Base-by-base conservation (phyloP, 2,888 invertebrate genomes). In the Athetis lepigone region DNA sequence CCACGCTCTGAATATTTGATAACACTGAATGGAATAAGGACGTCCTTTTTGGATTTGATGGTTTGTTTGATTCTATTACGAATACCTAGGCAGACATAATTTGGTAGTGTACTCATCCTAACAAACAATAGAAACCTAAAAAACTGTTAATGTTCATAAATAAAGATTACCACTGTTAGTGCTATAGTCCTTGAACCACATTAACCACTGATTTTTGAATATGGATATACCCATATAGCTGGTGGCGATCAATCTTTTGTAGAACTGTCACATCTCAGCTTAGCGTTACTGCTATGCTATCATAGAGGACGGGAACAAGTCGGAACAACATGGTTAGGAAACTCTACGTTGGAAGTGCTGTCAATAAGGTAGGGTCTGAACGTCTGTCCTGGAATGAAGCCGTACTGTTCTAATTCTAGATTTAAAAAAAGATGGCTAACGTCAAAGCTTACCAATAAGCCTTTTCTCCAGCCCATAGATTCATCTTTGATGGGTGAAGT, bases 1-100 rank as follows among this genome's bases (percentile, higher is more conserved):
- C 57, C 57, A 72, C 59, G 74, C 69, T 59, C n/a, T 23, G 19
- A 43, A 60, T 47, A 59, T 43, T 47, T 46, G 29, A 62, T 66
- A 66, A 33, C 25, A 39, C 7, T 51, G 37, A 67, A 73, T 59
- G 59, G 16, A 57, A 55, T 47, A 50, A 46, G 50, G 46, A 67
- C 21, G 21, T 50, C 39, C 37, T 19, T 55, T 58, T 50, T 40
- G 49, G 25, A 51, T 66, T 59, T 42, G 18, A 49, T 33, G 37
- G 16, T 43, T 64, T 29, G 27, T 40, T 52, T 33, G n/a, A 9
- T 16, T 33, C 13, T 49, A 25, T 36, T 16, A 16, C 8, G 9
- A 27, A 9, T 9, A 36, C 36, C 54, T 25, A 16, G 13, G 1
- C 16, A 25, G 2, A n/a, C 27, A 27, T 27, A 27, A 7, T 39